A percentile compares a stretch with the other conserved stretches of the same genome.
phyloP scores from a whole-genome alignment of 2,888 invertebrate species.

The Drosophila prostipennis region DNA sequence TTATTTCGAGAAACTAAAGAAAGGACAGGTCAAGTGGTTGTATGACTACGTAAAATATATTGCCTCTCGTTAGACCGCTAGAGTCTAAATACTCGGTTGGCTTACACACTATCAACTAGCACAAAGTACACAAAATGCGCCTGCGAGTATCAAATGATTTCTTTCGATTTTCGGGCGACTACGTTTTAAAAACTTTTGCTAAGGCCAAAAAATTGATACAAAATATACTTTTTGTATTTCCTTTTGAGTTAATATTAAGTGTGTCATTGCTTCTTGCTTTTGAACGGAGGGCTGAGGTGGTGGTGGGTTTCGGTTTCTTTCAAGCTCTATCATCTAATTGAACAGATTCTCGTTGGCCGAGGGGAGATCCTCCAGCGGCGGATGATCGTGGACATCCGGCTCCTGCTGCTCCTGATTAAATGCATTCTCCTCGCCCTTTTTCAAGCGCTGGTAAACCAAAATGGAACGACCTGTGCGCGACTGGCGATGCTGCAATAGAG shows the following conservation, averaged over 20 bases:
- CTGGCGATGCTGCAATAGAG: conserved; percentile 73
- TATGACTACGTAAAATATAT: conserved; percentile 37
- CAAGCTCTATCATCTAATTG: conserved; percentile 48
- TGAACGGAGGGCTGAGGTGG: conserved; percentile 61
- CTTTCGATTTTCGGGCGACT: neutral
- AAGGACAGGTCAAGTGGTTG: conserved; percentile 45
- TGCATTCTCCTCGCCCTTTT: conserved; percentile 78
- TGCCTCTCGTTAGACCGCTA: conserved; percentile 59
- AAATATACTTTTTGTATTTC: conserved; percentile 24
- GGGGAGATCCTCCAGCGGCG: conserved; percentile 10
- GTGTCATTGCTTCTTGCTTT: conserved; percentile 43
- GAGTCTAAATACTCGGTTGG: conserved; percentile 38
- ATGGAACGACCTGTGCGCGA: conserved; percentile 78
- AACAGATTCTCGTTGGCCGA: conserved; percentile 51
- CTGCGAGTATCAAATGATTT: conserved; percentile 16
- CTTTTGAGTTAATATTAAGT: conserved; percentile 34
- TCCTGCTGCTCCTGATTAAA: conserved; percentile 62
- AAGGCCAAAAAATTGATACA: conserved; percentile 52
- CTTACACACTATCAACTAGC: conserved; percentile 46
- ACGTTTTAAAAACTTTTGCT: conserved; percentile 57
- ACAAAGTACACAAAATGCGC: conserved; percentile 49
- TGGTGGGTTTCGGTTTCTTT: conserved; percentile 9
- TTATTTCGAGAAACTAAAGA: conserved; percentile 56
- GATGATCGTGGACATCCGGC: conserved; percentile 30
- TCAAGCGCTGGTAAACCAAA: conserved; percentile 80